Percentiles rank a stretch among this genome's conserved stretches.
Conservation (phyloP, 2,888 invertebrate species). For the Idaea straminata region DNA sequence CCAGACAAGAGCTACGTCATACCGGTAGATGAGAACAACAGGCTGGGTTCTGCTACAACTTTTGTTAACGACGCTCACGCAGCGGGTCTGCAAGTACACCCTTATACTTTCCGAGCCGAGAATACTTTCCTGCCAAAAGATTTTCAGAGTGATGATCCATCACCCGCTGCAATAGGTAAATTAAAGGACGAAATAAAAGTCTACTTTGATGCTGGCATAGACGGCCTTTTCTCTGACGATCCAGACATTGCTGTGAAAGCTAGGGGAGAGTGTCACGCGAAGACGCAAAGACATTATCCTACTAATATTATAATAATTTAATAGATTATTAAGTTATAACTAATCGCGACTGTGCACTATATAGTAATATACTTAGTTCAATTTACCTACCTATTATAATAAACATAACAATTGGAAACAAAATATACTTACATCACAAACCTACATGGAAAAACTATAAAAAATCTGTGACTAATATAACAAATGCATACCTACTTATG, state of each 20-base stretch:
- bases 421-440: too few species aligned
- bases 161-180: conserved; percentile 47
- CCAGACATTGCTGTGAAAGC: conserved; percentile 55
- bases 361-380: too few species aligned
- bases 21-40: conserved; percentile 52
- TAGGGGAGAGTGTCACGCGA: conserved; percentile 27
- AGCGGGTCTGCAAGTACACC: conserved; percentile 62
- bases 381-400: too few species aligned
- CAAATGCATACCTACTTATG: too few species aligned
- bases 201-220: conserved; percentile 61
- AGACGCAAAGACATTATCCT: background rate
- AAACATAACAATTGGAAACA: too few species aligned
- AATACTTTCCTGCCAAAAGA: background rate
- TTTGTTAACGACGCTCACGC: conserved; percentile 63
- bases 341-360: too few species aligned
- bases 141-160: conserved; percentile 7
- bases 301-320: too few species aligned
- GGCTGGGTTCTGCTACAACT: conserved; percentile 48
- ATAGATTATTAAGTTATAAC: too few species aligned
- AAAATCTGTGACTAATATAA: too few species aligned
- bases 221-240: conserved; percentile 68
- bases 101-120: conserved; percentile 56
- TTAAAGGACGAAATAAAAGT: conserved; percentile 54
- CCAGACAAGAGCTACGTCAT: conserved; percentile 68
- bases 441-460: too few species aligned